phyloP scores from a whole-genome alignment of 2,888 invertebrate species.

The Mactromeris polynyma region DNA sequence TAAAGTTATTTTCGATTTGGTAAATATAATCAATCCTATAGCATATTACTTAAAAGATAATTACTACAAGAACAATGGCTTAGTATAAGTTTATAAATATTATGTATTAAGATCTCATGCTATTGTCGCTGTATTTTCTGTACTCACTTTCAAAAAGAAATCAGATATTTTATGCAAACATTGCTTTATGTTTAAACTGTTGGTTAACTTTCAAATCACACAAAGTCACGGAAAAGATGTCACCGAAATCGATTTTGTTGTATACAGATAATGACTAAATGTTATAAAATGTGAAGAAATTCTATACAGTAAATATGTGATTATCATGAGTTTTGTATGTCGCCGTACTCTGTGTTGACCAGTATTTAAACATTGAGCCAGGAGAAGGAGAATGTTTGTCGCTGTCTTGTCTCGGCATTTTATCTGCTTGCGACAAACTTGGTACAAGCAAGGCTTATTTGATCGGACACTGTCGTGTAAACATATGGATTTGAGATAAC shows the following conservation, averaged over 20 bases:
- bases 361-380: conserved; percentile 7
- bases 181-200: not conserved
- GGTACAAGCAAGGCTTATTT: conserved; percentile 26
- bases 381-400: conserved; percentile 28
- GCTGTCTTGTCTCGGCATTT: conserved; percentile 40
- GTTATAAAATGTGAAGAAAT: not conserved
- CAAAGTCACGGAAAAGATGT: not conserved
- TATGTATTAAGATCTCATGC: too few relatives aligned
- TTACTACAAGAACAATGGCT: too few relatives aligned
- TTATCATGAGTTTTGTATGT: not conserved
- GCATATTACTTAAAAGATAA: too few relatives aligned
- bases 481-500: conserved; percentile 68
- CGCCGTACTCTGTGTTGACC: not conserved
- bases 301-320: not conserved
- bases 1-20: not conserved
- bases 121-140: not conserved
- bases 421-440: conserved; percentile 45
- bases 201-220: not conserved
- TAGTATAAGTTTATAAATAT: too few relatives aligned
- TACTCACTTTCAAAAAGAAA: not conserved
- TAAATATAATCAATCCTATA: not conserved
- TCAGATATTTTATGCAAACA: not conserved
- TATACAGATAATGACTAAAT: conserved; percentile 6
- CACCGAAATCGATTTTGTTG: conserved; percentile 9
- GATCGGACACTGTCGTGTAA: conserved; percentile 43